These are phyloP conservation scores for Haliaeetus leucogaster DNA, from an alignment of 2,113 vertebrate species.

Conservation along the genomic window DNA sequence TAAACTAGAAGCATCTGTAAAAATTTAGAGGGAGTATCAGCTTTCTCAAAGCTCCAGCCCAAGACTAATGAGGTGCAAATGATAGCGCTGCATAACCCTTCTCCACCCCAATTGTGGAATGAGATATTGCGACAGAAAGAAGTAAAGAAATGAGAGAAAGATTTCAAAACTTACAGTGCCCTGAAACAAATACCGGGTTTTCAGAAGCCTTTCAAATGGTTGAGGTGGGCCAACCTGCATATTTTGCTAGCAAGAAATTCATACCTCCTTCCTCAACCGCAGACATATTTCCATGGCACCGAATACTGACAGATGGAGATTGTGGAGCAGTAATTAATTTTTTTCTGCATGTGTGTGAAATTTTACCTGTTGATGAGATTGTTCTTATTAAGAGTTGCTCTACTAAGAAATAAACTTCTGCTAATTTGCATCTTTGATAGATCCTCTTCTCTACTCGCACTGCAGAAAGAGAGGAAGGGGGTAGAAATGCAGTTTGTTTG, in stretches of 20 bases:
- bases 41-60: slow-evolving; percentile 80
- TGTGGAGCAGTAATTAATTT: neutral
- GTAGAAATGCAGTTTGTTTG: slow-evolving; percentile 65
- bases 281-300: slow-evolving; percentile 33
- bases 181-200: slow-evolving; percentile 44
- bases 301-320: slow-evolving; percentile 35
- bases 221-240: slow-evolving; percentile 47
- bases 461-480: neutral
- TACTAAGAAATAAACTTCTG: slow-evolving; percentile 34
- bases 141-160: slow-evolving; percentile 67
- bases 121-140: slow-evolving; percentile 74
- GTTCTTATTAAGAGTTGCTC: slow-evolving; percentile 44
- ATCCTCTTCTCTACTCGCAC: neutral
- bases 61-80: slow-evolving; percentile 87
- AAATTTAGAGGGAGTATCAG: slow-evolving; percentile 85
- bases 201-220: slow-evolving; percentile 53
- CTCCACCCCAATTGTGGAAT: slow-evolving; percentile 77
- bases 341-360: slow-evolving; percentile 22
- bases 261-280: slow-evolving; percentile 52
- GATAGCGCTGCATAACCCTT: slow-evolving; percentile 76
- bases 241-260: slow-evolving; percentile 58
- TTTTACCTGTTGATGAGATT: slow-evolving; percentile 49
- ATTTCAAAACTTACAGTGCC: slow-evolving; percentile 62
- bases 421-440: slow-evolving; percentile 58
- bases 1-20: slow-evolving; percentile 88